Base-by-base conservation (phyloP, 64 coral and sea anemone genomes). In the Montipora foliosa region DNA sequence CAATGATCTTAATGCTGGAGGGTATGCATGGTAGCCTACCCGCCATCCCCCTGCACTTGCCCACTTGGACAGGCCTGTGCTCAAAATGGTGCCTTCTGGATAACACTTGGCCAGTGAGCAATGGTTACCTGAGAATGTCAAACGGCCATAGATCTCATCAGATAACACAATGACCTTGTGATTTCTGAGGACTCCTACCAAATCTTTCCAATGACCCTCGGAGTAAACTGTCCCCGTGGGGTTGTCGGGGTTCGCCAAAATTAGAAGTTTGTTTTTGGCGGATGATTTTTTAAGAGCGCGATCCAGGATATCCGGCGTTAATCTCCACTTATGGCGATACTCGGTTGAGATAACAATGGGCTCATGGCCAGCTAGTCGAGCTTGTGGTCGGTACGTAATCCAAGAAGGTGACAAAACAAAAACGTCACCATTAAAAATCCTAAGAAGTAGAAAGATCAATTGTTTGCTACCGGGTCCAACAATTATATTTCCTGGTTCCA, bases 381-480 rank as follows among this genome's bases (percentile, higher is more conserved):
- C 78, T 47, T 84, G 79, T 73, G 79, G 90, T 46, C 19, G 11
- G 69, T 73, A 92, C 2, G 80, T 92, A 2, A 81, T 74, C 90
- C 90, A 92, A 1, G 79, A 76, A 3, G 90, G 90, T 52, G 79
- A 92, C 78, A 83, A 75, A 37, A 92, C 29, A 62, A 92, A 92
- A 10, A 91, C 80, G 17, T 92, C 90, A 44, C 90, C 90, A 47
- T 75, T 59, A 57, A 92, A 92, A 2, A 92, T 79, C 6, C 44
- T 60, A 12, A 83, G 57, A 24, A 91, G 19, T 0, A 85, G 72
- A 77, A 92, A 85, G 19, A 92, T 57, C 29, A 92, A 11, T n/a
- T 92, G 70, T 48, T 92, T 92, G 9, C 80, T 75, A 22, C 90
- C 90, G 29, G 90, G 90, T 50, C 90, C 90, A 82, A 92, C 79